Evolutionary conservation across 2,797 vertebrate species (phyloP).

Genomic region (Oreortyx pictus): DNA sequence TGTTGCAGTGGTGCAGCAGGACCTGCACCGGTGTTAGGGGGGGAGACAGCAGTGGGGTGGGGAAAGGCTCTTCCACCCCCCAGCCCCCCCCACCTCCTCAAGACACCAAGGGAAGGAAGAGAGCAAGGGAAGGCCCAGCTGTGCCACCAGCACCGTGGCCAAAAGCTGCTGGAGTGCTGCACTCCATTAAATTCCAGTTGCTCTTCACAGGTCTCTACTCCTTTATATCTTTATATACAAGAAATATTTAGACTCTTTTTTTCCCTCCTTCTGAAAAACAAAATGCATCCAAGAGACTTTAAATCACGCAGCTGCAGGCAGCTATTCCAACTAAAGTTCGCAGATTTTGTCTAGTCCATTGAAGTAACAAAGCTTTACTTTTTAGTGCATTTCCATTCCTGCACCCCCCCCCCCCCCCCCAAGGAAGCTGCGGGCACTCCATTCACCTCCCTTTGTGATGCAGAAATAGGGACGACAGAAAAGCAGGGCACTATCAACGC

Average conservation of each 20-base stretch:
- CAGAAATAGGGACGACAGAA: not conserved
- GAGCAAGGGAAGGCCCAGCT: not conserved
- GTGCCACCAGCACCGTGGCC: not conserved
- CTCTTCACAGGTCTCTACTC: not conserved
- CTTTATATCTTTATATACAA: not conserved
- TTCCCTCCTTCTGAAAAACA: not conserved
- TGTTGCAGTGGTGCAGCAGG: not conserved
- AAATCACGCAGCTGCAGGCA: not conserved
- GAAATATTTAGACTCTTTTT: fast-evolving
- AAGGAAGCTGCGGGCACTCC: not conserved
- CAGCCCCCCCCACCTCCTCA: not conserved
- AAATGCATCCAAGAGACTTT: not conserved
- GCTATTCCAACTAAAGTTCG: not conserved
- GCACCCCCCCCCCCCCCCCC: not conserved
- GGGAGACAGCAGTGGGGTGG: not conserved
- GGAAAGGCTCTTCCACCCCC: not conserved
- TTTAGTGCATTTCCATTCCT: not conserved
- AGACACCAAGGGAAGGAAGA: not conserved
- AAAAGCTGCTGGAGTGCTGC: not conserved
- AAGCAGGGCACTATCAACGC: not conserved
- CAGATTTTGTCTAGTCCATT: not conserved
- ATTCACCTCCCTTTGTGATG: fast-evolving
- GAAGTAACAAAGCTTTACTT: not conserved
- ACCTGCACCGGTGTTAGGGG: too few species aligned
- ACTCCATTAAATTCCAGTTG: not conserved